A percentile compares a stretch with the other conserved stretches of the same genome.
phyloP scores from a whole-genome alignment of 2,113 vertebrate genomes.

The Mesocricetus auratus region DNA sequence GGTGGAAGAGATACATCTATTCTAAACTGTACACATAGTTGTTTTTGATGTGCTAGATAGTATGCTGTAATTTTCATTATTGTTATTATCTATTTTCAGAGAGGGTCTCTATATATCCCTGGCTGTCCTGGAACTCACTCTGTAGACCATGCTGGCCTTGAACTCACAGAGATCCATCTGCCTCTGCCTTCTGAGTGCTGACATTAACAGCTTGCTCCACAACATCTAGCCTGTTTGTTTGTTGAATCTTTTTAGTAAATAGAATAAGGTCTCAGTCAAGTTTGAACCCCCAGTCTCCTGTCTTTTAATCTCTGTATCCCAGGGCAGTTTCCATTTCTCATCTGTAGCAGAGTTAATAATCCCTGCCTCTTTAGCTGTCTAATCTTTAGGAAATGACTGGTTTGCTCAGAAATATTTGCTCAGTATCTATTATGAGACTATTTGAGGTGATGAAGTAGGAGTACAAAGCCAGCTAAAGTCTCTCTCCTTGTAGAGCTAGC shows the following conservation, averaged over 20 bases:
- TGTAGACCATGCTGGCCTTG: not conserved
- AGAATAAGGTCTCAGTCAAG: not conserved
- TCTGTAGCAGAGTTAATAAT: conserved; percentile 19
- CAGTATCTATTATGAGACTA: not conserved
- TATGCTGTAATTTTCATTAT: not conserved
- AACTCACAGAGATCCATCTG: not conserved
- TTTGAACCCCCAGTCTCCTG: not conserved
- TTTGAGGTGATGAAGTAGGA: not conserved
- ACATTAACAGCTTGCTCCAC: not conserved
- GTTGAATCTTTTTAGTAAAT: not conserved
- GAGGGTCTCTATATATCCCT: not conserved
- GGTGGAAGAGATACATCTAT: not conserved
- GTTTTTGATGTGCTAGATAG: not conserved
- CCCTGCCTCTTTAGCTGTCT: not conserved
- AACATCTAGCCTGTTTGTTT: not conserved
- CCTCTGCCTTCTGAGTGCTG: not conserved
- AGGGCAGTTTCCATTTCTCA: conserved; percentile 32
- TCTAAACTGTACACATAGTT: not conserved
- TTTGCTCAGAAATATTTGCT: conserved; percentile 15
- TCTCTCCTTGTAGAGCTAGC: not conserved
- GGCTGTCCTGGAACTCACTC: not conserved
- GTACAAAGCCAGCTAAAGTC: not conserved
- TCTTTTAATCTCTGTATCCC: conserved; percentile 11
- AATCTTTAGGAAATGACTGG: conserved; percentile 52
- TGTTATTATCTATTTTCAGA: not conserved